Evolutionary conservation across 2,888 invertebrate species (phyloP).

Genomic region (Stomorhina lunata): DNA sequence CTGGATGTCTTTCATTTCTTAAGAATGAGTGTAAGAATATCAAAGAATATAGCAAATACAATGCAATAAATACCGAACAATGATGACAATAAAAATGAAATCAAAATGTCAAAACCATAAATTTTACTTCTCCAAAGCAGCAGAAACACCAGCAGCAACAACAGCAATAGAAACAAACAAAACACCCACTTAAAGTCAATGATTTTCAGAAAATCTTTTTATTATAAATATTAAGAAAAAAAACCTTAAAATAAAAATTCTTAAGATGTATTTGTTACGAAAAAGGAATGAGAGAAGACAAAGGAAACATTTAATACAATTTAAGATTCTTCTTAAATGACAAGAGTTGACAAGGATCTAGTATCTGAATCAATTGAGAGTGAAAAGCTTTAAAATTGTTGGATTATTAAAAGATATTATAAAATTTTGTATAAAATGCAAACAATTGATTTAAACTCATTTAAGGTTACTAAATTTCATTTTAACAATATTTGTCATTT

Average conservation of each 20-base stretch:
- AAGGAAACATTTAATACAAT: neutral
- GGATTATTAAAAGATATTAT: too few species aligned
- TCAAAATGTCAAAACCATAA: constrained; percentile 51
- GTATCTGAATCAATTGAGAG: too few species aligned
- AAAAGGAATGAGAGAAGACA: too few species aligned
- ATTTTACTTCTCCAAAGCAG: constrained; percentile 1
- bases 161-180: too few species aligned
- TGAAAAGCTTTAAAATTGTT: too few species aligned
- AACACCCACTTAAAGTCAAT: too few species aligned
- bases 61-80: constrained; percentile 18
- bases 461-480: too few species aligned
- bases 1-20: too few species aligned
- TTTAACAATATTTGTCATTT: too few species aligned
- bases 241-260: neutral
- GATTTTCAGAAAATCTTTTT: neutral
- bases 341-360: neutral
- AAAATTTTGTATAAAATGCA: too few species aligned
- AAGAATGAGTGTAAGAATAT: neutral
- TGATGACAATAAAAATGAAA: constrained; percentile 22
- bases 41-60: neutral
- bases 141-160: neutral
- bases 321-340: constrained; percentile 1
- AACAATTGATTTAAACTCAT: too few species aligned
- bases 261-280: neutral
- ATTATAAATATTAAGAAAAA: neutral